These are phyloP conservation scores for Hippocampus mohnikei DNA, from an alignment of 2,113 vertebrate species.

Conservation along the genomic window DNA sequence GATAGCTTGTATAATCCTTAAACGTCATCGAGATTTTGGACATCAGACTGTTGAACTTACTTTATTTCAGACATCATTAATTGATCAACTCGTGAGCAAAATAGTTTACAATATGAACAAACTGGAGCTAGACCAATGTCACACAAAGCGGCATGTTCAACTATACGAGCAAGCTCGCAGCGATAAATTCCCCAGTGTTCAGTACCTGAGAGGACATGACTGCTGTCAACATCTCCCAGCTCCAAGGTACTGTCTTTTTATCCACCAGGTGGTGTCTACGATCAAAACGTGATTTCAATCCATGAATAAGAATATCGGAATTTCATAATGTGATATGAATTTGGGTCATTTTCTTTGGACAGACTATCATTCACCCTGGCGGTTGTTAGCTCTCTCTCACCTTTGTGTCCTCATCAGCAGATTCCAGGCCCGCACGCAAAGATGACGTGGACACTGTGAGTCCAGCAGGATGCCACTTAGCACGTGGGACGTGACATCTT, in stretches of 20 bases:
- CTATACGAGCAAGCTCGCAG: not conserved
- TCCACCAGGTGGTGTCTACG: constrained; percentile 84
- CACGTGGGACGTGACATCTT: constrained; percentile 77
- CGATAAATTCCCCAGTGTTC: not conserved
- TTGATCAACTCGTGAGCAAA: not conserved
- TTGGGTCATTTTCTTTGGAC: not conserved
- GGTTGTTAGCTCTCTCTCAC: constrained; percentile 61
- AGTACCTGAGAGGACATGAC: constrained; percentile 82
- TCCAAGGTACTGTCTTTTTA: constrained; percentile 77
- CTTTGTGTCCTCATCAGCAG: constrained; percentile 89
- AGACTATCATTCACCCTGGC: not conserved
- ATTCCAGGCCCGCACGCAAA: constrained; percentile 80
- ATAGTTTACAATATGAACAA: too few relatives aligned
- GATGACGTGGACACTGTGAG: constrained; percentile 56
- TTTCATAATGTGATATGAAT: not conserved
- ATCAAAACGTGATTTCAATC: constrained; percentile 19
- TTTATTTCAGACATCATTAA: not conserved
- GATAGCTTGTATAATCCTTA: not conserved
- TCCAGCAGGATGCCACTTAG: constrained; percentile 79
- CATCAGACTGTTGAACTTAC: not conserved
- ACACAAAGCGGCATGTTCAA: too few relatives aligned
- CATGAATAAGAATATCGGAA: constrained; percentile 6
- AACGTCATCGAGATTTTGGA: not conserved
- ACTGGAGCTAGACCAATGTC: not conserved
- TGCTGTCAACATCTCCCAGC: constrained; percentile 82